Evolutionary conservation across 2,888 invertebrate genomes (phyloP), one percentile per base, ranked within the genome.

Genomic region (Metopia argyrocephala): DNA sequence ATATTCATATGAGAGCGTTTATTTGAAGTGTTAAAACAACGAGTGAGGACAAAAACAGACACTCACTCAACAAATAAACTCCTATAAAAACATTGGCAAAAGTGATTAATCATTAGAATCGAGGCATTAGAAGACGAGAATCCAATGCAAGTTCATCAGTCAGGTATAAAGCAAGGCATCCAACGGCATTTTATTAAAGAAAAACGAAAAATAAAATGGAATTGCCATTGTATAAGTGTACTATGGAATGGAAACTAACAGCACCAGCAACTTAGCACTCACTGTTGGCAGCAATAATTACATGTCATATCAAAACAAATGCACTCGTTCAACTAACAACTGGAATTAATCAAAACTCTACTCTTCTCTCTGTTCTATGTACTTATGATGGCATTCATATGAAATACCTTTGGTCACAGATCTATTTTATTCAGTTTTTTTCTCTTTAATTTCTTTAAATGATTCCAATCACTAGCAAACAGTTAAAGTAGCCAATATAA

Each of bases 291-390:
- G 61, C 81, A 81, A 70, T 78, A 81, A 81, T 81, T 81, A 78
- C 81, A 70, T 81, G 81, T 81, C 81, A 81, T 81, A 81, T 81
- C 81, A 81, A 78, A 81, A 75, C 78, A 81, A 81, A 81, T 81
- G 78, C 78, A 75, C 15, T 38, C 38, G 38, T 38, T 38, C 12
- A 28, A 15, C 78, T 76, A 50, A 45, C 74, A 81, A 78, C 61
- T 9, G 78, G 70, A 74, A 81, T 76, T 80, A 65, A 80, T 80
- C 76, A 76, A 69, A 65, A 54, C 54, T 62, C 38, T 38, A 38
- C 38, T 38, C 0, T n/a, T n/a, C n/a, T n/a, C n/a, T n/a, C n/a
- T n/a, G 38, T 38, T 12, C 27, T 27, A 23, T 25, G 9, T 23
- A 56, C n/a, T n/a, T n/a, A n/a, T n/a, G n/a, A n/a, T n/a, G 27